Percentiles rank a stretch among this genome's conserved stretches.
These are phyloP conservation scores for Scaptomyza cyrtandrae DNA, from an alignment of 2,888 invertebrate genomes.

Conservation along the genomic window DNA sequence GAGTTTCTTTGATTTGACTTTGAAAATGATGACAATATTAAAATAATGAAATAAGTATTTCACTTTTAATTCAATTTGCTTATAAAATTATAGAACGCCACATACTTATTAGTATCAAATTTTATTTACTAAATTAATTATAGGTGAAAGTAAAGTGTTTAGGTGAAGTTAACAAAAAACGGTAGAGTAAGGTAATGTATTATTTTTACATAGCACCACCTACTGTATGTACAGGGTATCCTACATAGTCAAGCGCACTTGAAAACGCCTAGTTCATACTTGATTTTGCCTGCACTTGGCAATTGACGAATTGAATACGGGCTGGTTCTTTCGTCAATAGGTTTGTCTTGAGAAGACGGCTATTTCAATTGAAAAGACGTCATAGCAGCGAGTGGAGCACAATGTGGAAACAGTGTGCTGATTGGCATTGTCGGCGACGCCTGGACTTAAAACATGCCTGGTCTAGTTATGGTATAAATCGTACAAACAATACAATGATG, in stretches of 20 bases:
- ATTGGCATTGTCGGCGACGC: constrained; percentile 42
- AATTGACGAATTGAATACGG: constrained; percentile 59
- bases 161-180: too few species aligned
- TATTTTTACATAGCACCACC: too few species aligned
- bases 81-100: too few species aligned
- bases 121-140: too few species aligned
- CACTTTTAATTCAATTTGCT: too few species aligned
- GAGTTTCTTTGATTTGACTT: too few species aligned
- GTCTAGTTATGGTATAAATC: constrained; percentile 45
- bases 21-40: too few species aligned
- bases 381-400: constrained; percentile 33
- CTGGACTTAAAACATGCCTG: constrained; percentile 38
- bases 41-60: too few species aligned
- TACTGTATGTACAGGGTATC: neutral
- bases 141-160: too few species aligned
- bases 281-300: constrained; percentile 31
- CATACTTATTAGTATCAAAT: too few species aligned
- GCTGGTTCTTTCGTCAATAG: constrained; percentile 58
- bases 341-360: constrained; percentile 34
- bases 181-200: too few species aligned
- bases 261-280: neutral
- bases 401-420: constrained; percentile 43
- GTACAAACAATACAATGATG: constrained; percentile 31
- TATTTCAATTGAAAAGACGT: constrained; percentile 48
- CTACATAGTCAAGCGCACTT: neutral